Conservation (phyloP, 2,113 vertebrate genomes). For the Acrocephalus arundinaceus region DNA sequence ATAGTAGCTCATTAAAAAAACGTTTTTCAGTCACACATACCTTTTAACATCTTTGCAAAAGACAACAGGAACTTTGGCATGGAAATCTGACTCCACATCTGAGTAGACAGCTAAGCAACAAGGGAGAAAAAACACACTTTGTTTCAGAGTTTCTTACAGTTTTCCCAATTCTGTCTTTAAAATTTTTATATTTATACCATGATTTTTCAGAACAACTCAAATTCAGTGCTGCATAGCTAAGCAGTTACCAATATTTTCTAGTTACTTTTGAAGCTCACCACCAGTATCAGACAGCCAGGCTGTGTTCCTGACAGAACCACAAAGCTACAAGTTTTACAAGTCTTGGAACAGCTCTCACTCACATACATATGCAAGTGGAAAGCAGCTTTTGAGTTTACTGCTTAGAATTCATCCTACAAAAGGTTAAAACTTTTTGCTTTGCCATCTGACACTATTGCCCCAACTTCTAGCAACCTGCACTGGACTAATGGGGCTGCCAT, state of each 20-base stretch:
- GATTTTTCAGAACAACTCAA: not conserved
- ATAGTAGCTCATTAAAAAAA: not conserved
- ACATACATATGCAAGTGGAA: not conserved
- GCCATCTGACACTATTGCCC: not conserved
- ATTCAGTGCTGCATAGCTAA: not conserved
- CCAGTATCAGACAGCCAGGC: not conserved
- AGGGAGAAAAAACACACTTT: not conserved
- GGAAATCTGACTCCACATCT: conserved; percentile 97
- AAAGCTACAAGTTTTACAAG: not conserved
- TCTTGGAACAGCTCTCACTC: not conserved
- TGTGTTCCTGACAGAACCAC: not conserved
- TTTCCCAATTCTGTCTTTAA: not conserved
- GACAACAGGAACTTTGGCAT: conserved; percentile 97
- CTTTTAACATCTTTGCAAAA: conserved; percentile 90
- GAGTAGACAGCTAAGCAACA: conserved; percentile 81
- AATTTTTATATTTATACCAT: not conserved
- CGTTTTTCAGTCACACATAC: conserved; percentile 68
- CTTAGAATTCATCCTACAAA: not conserved
- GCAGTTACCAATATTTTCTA: not conserved
- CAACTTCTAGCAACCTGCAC: not conserved
- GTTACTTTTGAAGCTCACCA: not conserved
- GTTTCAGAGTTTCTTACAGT: not conserved
- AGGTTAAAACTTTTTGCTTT: not conserved
- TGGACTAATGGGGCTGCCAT: not conserved
- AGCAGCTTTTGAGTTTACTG: not conserved